Base-by-base conservation (phyloP, 2,888 invertebrate species). In the Pycnomerus fuliginosus region DNA sequence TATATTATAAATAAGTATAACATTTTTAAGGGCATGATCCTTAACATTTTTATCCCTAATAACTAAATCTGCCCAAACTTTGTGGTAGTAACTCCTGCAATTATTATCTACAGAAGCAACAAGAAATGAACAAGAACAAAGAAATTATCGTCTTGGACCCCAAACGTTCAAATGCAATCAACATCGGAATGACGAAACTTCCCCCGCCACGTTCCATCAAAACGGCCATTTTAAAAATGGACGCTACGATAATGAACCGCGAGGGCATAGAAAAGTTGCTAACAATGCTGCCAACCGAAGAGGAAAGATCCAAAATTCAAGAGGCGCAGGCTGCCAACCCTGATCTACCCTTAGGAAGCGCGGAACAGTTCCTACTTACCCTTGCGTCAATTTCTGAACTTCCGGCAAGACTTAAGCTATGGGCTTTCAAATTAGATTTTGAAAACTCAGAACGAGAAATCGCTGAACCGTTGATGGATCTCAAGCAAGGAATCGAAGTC, bases 191-290 rank as follows among this genome's bases (percentile, higher is more conserved):
- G 87, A 99, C 98, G 13, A 98, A 97, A 70, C 76, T 99, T 52
- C 99, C 99, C 1, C 97, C 97, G 1, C 93, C 97, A 0, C 83
- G 96, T 53, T 93, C 97, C 3, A 99, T 99, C 52, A 98, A 98
- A 70, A 90, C 96, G n/a, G 99, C 98, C 15, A 94, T 96, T 51
- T 77, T 99, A 71, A 99, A 99, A 76, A 99, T 99, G 96, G 99
- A 99, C 70, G 90, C 92, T 1, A 92, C 96, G 1, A 94, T 99
- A 30, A 91, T 99, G 74, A 99, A 96, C 58, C 80, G 96, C 58
- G 99, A 99, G 74, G 96, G 96, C 15, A 96, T 98, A 55, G 97
- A 97, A 79, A 99, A 99, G 80, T 79, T 99, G 38, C 73, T 99
- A 44, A 90, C 90, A 7, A 97, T 99, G 98, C 78, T 99, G 67